Evolutionary conservation across 2,888 invertebrate genomes (phyloP).

Genomic region (Dromius quadrimaculatus): DNA sequence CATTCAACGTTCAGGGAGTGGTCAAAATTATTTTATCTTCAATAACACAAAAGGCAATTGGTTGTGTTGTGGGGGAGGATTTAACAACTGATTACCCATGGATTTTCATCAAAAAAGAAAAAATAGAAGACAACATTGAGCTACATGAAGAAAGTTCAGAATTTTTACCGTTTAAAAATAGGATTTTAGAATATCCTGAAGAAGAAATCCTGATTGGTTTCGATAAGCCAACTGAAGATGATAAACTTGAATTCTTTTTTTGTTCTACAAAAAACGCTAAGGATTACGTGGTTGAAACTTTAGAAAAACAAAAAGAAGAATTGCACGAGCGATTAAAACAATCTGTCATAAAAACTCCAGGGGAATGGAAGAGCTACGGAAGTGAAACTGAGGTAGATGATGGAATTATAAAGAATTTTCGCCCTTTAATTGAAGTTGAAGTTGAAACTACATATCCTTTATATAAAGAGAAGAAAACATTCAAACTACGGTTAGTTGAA

Average conservation of each 20-base stretch:
- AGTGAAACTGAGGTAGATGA: slow-evolving; percentile 76
- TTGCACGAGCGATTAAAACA: slow-evolving; percentile 60
- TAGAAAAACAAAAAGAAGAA: slow-evolving; percentile 71
- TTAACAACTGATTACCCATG: slow-evolving; percentile 82
- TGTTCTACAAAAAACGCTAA: slow-evolving; percentile 72
- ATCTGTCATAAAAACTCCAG: slow-evolving; percentile 53
- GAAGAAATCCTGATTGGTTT: slow-evolving; percentile 75
- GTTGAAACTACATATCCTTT: slow-evolving; percentile 75
- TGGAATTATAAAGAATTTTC: slow-evolving; percentile 66
- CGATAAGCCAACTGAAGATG: slow-evolving; percentile 69
- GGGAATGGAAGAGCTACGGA: slow-evolving; percentile 65
- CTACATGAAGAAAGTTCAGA: slow-evolving; percentile 69
- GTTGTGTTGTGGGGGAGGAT: slow-evolving; percentile 76
- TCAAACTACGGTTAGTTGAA: slow-evolving; percentile 55
- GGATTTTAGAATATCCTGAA: slow-evolving; percentile 63
- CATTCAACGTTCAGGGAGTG: slow-evolving; percentile 72
- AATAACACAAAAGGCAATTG: slow-evolving; percentile 73
- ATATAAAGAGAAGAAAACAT: slow-evolving; percentile 1
- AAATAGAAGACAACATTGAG: slow-evolving; percentile 74
- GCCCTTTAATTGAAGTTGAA: slow-evolving; percentile 76
- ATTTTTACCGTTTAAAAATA: slow-evolving; percentile 65
- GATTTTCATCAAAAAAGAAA: slow-evolving; percentile 74
- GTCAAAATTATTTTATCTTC: slow-evolving; percentile 69
- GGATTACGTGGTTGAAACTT: slow-evolving; percentile 67
- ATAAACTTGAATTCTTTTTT: slow-evolving; percentile 75